Evolutionary conservation across 2,113 vertebrate species (phyloP).

Genomic region (Bufo bufo): DNA sequence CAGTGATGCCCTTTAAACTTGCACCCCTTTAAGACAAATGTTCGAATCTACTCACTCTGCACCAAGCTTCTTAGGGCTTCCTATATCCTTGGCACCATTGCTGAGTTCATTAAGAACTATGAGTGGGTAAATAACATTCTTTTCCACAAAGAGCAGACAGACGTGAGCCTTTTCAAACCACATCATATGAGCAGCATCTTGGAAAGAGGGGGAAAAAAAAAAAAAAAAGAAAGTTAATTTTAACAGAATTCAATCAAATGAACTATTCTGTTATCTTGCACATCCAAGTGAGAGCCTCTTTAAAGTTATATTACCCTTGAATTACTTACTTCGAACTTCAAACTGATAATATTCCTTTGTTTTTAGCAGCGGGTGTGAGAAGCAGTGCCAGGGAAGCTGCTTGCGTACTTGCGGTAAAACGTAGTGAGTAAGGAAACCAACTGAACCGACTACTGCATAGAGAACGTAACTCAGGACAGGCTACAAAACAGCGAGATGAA

Average conservation of each 20-base stretch:
- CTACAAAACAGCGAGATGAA: conserved; percentile 68
- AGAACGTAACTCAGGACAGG: conserved; percentile 94
- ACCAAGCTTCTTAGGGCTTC: conserved; percentile 92
- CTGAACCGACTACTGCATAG: conserved; percentile 85
- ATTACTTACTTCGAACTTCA: conserved; percentile 91
- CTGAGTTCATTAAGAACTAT: conserved; percentile 97
- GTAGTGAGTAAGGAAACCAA: conserved; percentile 93
- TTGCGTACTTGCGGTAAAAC: conserved; percentile 94
- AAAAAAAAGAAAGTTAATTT: not conserved
- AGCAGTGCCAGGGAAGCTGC: conserved; percentile 97
- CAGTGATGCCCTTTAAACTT: too few species aligned
- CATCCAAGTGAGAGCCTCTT: not conserved
- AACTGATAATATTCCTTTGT: conserved; percentile 96
- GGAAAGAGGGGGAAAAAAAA: not conserved
- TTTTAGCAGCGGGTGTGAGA: conserved; percentile 95
- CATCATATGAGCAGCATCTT: conserved; percentile 96
- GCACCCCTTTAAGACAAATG: too few species aligned
- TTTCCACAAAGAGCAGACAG: conserved; percentile 95
- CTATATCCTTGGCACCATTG: conserved; percentile 90
- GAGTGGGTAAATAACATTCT: conserved; percentile 94
- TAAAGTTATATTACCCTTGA: not conserved
- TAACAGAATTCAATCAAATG: not conserved
- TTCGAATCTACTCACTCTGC: conserved; percentile 81
- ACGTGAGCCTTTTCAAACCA: conserved; percentile 98
- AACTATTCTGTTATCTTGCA: too few species aligned